Evolutionary conservation across 2,888 invertebrate genomes (phyloP).

Genomic region (Phorcus lineatus): DNA sequence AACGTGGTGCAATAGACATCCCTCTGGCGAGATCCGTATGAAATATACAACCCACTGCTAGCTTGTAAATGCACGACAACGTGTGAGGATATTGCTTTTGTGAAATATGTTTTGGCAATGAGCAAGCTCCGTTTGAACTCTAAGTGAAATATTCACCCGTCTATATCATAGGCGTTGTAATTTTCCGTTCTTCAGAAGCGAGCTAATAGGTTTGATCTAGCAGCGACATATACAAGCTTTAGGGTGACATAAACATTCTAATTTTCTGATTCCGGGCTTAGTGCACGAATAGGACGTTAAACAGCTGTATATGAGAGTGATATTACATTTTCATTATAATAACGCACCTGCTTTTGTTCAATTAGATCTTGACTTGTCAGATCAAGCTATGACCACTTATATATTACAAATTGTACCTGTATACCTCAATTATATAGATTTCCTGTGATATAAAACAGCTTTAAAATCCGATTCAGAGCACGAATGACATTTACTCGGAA

Average conservation of each 20-base stretch:
- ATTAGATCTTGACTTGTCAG: neutral
- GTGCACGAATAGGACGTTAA: neutral
- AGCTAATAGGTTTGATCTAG: neutral
- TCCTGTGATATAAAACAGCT: no score
- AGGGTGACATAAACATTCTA: neutral
- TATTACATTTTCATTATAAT: neutral
- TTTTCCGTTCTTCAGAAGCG: neutral
- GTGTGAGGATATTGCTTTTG: neutral
- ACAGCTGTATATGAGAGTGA: neutral
- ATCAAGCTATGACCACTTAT: neutral
- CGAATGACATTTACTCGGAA: no score
- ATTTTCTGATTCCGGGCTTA: neutral
- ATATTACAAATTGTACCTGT: neutral
- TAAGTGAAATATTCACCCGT: neutral
- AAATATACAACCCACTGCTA: neutral
- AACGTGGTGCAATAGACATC: constrained; percentile 17
- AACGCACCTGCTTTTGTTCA: neutral
- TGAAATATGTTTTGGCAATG: neutral
- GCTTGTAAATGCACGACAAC: constrained; percentile 2
- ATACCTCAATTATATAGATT: no score
- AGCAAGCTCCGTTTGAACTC: neutral
- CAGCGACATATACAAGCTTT: neutral
- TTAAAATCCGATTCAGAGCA: no score
- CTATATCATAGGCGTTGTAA: neutral
- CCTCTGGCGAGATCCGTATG: constrained; percentile 1